Conservation (phyloP, 2,797 vertebrate genomes). For the Myotis planiceps region DNA sequence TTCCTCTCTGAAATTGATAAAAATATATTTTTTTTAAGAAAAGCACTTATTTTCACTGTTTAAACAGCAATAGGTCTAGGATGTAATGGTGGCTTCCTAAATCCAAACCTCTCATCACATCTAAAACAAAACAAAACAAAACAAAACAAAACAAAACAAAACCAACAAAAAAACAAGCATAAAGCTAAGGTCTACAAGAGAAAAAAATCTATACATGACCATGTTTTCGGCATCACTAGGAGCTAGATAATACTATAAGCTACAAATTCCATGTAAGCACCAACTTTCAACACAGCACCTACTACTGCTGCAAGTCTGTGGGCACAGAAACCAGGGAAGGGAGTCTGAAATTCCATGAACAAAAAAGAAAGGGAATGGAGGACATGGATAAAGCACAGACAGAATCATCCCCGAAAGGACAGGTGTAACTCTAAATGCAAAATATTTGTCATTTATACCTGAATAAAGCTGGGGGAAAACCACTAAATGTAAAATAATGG, state of each 20-base stretch:
- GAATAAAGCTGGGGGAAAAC: not conserved
- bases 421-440: not conserved
- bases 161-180: not conserved
- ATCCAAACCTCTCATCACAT: conserved; percentile 10
- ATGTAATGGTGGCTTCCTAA: conserved; percentile 22
- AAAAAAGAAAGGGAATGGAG: not conserved
- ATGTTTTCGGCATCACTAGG: not conserved
- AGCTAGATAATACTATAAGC: not conserved
- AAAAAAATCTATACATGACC: not conserved
- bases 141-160: not conserved
- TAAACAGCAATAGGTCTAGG: not conserved
- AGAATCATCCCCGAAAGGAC: not conserved
- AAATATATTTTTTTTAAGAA: too few species aligned
- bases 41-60: not conserved
- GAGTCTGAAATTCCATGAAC: not conserved
- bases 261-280: not conserved
- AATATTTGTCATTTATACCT: not conserved
- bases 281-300: not conserved
- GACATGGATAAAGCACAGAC: not conserved
- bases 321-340: not conserved
- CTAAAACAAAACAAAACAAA: not conserved
- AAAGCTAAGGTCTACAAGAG: not conserved
- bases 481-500: not conserved
- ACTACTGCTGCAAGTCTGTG: not conserved
- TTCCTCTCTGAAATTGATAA: too few species aligned